Evolutionary conservation across 35 echinoderm and acorn worm genomes (phyloP), one percentile per base, ranked within the genome.

Genomic region (Hemicentrotus pulcherrimus): DNA sequence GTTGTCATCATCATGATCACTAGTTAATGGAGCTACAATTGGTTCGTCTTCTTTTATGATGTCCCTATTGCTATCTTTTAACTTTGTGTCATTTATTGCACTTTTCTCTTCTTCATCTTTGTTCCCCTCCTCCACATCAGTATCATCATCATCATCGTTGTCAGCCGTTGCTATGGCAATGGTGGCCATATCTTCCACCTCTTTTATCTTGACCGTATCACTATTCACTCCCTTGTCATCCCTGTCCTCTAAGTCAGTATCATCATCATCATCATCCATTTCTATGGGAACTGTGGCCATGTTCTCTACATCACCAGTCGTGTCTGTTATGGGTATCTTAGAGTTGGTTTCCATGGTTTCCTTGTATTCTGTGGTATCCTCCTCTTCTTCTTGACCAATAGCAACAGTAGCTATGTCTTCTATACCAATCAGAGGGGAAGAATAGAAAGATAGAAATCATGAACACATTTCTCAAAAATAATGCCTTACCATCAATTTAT

Each of bases 61-160:
- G 24, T 78, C 65, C 19, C 22, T 78, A 28, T 24, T 78, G 10
- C 50, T 10, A 55, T 13, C 50, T 55, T 55, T 55, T 15, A 55
- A 2, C 50, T 55, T 55, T 55, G 50, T 55, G 50, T 55, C 50
- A 10, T 55, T 9, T 33, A 86, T 86, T n/a, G 22, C 32, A 30
- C 46, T 22, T 91, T 91, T 47, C 90, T 91, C 90, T 35, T 91
- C 90, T 22, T 91, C 90, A 22, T 91, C 46, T 91, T 47, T 47
- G 1, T 46, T 47, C 90, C 32, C 46, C 90, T 91, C 46, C 90
- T 91, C 90, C 32, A 14, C 90, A 91, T 91, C 90, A 33, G 32
- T 91, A 32, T 45, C 46, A 91, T 91, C 41, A 91, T 33, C 46
- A 91, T 33, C 32, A 12, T 91, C 90, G 47, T 91, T 2, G 22